These are phyloP conservation scores for Sinosuthora webbiana DNA, from an alignment of 2,113 vertebrate species.

Conservation along the genomic window DNA sequence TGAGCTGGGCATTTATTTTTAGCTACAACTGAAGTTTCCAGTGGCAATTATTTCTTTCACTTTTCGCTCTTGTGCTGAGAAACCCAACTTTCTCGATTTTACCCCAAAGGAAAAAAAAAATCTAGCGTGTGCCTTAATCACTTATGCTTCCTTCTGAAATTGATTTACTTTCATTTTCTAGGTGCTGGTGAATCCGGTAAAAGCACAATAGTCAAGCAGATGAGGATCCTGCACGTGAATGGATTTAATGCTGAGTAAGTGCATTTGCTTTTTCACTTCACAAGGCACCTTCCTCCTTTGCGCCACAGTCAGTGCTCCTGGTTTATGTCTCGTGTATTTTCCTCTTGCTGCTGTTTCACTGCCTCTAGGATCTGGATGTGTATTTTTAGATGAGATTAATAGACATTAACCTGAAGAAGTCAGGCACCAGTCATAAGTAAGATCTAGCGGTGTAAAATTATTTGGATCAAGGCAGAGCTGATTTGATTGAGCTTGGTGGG, in stretches of 20 bases:
- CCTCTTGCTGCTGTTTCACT: neutral
- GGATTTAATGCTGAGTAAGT: conserved; percentile 99
- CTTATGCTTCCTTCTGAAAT: conserved; percentile 66
- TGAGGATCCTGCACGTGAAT: conserved; percentile 96
- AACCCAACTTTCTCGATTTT: conserved; percentile 39
- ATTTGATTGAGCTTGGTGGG: neutral
- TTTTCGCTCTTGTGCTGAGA: conserved; percentile 37
- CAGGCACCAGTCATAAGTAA: neutral
- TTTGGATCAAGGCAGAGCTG: neutral
- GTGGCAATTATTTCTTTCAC: conserved; percentile 51
- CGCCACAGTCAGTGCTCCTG: neutral
- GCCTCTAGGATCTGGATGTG: neutral
- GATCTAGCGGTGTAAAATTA: neutral
- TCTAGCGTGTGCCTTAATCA: neutral
- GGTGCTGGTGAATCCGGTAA: conserved; percentile 98
- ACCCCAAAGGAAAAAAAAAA: neutral
- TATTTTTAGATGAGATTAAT: conserved; percentile 1
- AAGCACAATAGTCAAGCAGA: conserved; percentile 98
- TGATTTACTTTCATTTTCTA: conserved; percentile 78
- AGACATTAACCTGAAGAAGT: neutral
- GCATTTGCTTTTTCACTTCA: conserved; percentile 41
- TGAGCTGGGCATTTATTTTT: conserved; percentile 66
- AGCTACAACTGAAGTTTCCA: conserved; percentile 69
- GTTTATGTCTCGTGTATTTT: neutral
- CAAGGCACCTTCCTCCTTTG: neutral